Percentiles rank a stretch among this genome's conserved stretches.
These are phyloP conservation scores for Kuschelorhynchus macadamiae DNA, from an alignment of 2,888 invertebrate species.

Conservation along the genomic window DNA sequence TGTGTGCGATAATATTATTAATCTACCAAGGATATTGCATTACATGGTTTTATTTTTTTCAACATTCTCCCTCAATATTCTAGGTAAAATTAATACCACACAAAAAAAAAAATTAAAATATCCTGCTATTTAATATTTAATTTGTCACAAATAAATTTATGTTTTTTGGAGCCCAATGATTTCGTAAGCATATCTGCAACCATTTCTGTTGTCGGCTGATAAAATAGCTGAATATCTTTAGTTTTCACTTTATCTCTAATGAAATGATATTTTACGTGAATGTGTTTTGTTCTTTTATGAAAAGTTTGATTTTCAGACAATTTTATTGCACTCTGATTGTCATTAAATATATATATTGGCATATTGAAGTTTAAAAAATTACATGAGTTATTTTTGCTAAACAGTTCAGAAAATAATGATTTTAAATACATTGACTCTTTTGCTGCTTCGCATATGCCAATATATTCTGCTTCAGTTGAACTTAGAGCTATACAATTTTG, in stretches of 20 bases:
- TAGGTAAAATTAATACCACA: no score
- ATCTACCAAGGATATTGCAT: no score
- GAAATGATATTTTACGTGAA: conserved; percentile 5
- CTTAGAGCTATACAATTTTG: conserved; percentile 20
- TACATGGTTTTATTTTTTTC: no score
- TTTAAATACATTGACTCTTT: background rate
- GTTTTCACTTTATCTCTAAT: conserved; percentile 5
- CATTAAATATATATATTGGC: background rate
- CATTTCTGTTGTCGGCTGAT: conserved; percentile 9
- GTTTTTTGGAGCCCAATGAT: conserved; percentile 1
- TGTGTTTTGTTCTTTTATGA: conserved; percentile 6
- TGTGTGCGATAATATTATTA: no score
- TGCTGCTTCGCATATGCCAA: background rate
- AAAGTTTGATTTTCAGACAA: conserved; percentile 2
- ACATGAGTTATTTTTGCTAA: background rate
- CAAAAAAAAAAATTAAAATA: no score
- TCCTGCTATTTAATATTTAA: conserved; percentile 12
- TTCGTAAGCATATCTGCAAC: conserved; percentile 9
- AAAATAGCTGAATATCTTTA: conserved; percentile 2
- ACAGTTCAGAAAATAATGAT: background rate
- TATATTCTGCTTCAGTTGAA: conserved; percentile 11
- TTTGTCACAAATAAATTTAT: conserved; percentile 3
- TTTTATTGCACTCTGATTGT: conserved; percentile 2
- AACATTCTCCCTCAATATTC: no score
- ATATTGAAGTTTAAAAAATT: background rate